Conservation (phyloP, 1,140 invertebrate species). For the Matsumurasca onukii region DNA sequence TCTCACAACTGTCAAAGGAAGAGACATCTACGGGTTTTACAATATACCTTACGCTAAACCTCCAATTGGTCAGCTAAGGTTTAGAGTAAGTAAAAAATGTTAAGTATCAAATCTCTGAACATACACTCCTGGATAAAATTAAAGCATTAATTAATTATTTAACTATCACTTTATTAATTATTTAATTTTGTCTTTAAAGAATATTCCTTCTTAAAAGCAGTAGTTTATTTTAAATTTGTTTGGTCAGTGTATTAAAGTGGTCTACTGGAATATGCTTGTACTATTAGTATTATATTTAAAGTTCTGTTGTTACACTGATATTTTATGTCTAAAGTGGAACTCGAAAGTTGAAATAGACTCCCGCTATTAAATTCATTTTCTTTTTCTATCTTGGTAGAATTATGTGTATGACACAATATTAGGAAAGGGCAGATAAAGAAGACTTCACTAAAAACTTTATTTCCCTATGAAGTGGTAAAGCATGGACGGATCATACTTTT, state of each 20-base stretch:
- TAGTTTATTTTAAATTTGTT: neutral
- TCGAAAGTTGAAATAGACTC: no score
- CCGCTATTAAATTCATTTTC: no score
- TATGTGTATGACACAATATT: no score
- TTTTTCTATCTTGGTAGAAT: no score
- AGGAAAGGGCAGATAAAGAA: no score
- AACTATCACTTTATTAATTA: neutral
- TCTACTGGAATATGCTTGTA: neutral
- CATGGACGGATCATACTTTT: no score
- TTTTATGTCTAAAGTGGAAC: no score
- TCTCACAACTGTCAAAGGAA: neutral
- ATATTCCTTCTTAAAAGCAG: neutral
- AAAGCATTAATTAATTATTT: neutral
- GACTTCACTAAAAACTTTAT: no score
- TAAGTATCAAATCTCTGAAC: neutral
- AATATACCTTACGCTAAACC: slow-evolving; percentile 16
- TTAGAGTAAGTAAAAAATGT: neutral
- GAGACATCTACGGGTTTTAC: neutral
- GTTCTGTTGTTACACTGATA: no score
- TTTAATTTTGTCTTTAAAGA: neutral
- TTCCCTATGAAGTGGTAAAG: no score
- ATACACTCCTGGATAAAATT: neutral
- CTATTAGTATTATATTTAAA: no score
- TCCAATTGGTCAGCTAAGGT: neutral
- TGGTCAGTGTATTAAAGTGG: neutral